Base-by-base conservation (phyloP, 92 coral and sea anemone species). In the Diadumene lineata region DNA sequence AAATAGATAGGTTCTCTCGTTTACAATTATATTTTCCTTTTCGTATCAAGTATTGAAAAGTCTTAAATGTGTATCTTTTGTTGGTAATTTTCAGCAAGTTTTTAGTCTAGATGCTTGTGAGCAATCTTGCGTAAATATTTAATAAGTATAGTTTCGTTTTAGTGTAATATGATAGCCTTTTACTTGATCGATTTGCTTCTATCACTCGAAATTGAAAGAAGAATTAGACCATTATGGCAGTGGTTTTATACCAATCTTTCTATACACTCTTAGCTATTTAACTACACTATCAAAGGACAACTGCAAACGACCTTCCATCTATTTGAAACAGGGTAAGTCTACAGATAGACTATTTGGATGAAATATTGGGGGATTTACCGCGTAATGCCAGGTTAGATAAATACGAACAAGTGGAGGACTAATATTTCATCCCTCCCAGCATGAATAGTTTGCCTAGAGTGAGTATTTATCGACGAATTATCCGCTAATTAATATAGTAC, bases 151-250 rank as follows among this genome's bases (percentile, higher is more conserved):
- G 68, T 62, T 62, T 62, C 68, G 68, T 62, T 62, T 62, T 62
- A 62, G 64, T 62, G 68, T 62, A 62, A 62, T 62, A 28, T 62
- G 43, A 62, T 28, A 62, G 32, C 38, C 68, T 62, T 62, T 62
- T 28, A 28, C 17, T 11, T 1, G n/a, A 62, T 62, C 43, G 68
- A 28, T 28, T 29, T 23, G 32, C 22, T 15, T 26, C 31, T 9
- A 22, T 22, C 31, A 58, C 34, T 27, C 43, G 68, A 62, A 62
- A 62, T 11, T 62, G 68, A 62, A 62, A 62, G 23, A 28, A 62
- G 68, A 62, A 28, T 11, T 11, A 62, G 31, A 62, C 11, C 16
- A 30, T 60, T 11, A 1, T 60, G 23, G 11, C 30, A 26, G 31
- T 9, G 31, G 58, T 53, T 53, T 44, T 13, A 23, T 15, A 53